Percentiles rank a stretch among this genome's conserved stretches.
These are phyloP conservation scores for Aurelia aurita complex sp. Pacific DNA, from an alignment of 30 jellyfish, hydroid and myxozoan species.

Conservation along the genomic window DNA sequence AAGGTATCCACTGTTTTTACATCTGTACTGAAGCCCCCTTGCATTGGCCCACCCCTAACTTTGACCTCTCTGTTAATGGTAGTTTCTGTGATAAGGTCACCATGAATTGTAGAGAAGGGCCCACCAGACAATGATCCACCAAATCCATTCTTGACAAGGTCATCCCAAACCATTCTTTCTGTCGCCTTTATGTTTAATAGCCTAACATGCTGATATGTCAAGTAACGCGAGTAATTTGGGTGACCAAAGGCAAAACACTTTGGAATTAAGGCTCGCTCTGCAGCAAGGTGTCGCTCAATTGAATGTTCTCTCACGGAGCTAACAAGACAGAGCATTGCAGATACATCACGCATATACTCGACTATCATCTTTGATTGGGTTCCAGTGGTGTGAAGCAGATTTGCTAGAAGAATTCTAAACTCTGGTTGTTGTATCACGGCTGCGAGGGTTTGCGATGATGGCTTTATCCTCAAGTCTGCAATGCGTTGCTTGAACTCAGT, in stretches of 20 bases:
- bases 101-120: slow-evolving; percentile 60
- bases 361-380: slow-evolving; percentile 1
- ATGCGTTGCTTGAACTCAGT: slow-evolving; percentile 51
- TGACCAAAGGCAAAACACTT: slow-evolving; percentile 48
- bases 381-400: slow-evolving; percentile 31
- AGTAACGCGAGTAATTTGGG: slow-evolving; percentile 40
- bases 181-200: slow-evolving; percentile 4
- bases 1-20: slow-evolving; percentile 36
- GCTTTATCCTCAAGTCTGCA: slow-evolving; percentile 63
- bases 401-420: slow-evolving; percentile 27
- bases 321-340: slow-evolving; percentile 12
- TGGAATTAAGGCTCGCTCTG: no score
- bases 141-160: slow-evolving; percentile 34
- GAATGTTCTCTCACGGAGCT: slow-evolving; percentile 13
- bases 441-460: slow-evolving; percentile 41
- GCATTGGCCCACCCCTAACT: slow-evolving; percentile 72
- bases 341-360: slow-evolving; percentile 14
- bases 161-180: slow-evolving; percentile 45
- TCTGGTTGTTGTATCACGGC: slow-evolving; percentile 48
- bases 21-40: slow-evolving; percentile 51
- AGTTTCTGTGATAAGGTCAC: slow-evolving; percentile 63
- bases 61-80: slow-evolving; percentile 61
- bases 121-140: slow-evolving; percentile 56
- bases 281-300: slow-evolving; percentile 57
- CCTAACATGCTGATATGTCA: slow-evolving; percentile 55